Base-by-base conservation (phyloP, 2,888 invertebrate genomes). In the Drosophila borealis region DNA sequence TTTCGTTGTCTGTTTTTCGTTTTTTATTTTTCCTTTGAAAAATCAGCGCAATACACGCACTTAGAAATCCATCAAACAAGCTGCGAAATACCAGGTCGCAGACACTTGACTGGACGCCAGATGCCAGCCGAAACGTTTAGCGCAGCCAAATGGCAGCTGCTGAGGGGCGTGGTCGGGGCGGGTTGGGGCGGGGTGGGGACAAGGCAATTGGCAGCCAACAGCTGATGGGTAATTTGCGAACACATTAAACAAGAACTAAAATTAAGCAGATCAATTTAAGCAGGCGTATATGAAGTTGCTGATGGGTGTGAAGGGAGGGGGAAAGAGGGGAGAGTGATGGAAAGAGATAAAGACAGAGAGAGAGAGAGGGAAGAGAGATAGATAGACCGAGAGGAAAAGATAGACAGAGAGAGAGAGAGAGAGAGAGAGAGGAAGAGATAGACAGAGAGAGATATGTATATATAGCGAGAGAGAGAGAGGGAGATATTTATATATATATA, bases 21-120 rank as follows among this genome's bases (percentile, higher is more conserved):
- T 49, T 36, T 54, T 67, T 4, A 1, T 10, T n/a, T 13, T 39
- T 41, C 19, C 17, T 36, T 51, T 74, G 49, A 60, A 78, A 79
- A 78, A 84, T 87, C 82, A 73, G 76, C 60, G 13, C 72, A 69
- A 72, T 82, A 72, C 69, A 73, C 88, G 86, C 83, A 88, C 89
- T 83, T 86, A 83, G 87, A 86, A 86, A 88, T 78, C 89, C 87
- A 83, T 83, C 89, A 83, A 83, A 88, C 87, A 88, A 74, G 37
- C 66, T 60, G 64, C 51, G 42, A 60, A 59, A 50, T n/a, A 69
- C 37, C 57, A 51, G 60, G 41, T 78, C 49, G 36, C 44, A 64
- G 45, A 34, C 74, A 78, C 74, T 73, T 60, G 69, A 64, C 78
- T 74, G 17, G 51, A 55, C 41, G 71, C 44, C 74, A 70, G 55